Conservation (phyloP, 1,140 invertebrate genomes). For the Drosophila chauvacae region DNA sequence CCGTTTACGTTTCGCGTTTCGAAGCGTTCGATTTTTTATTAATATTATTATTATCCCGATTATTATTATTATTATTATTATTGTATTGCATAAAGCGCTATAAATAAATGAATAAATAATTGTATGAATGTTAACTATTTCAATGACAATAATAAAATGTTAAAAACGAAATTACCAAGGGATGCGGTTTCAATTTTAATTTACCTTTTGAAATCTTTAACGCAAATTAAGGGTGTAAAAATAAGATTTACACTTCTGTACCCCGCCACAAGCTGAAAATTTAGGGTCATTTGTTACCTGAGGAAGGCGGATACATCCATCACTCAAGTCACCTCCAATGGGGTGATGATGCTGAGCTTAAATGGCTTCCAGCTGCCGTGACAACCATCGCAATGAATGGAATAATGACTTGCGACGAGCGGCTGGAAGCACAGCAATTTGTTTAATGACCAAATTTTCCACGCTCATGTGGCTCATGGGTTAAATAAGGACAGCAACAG, state of each 20-base stretch:
- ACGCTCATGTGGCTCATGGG: not conserved
- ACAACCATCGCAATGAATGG: slow-evolving; percentile 5
- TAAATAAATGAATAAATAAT: slow-evolving; percentile 70
- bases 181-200: slow-evolving; percentile 1
- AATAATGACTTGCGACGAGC: not conserved
- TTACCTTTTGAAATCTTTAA: not conserved
- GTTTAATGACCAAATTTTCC: not conserved
- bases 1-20: slow-evolving; percentile 7
- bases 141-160: slow-evolving; percentile 82
- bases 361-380: slow-evolving; percentile 26
- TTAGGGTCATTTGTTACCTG: not conserved
- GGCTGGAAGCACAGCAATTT: not conserved
- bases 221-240: no score
- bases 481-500: not conserved
- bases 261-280: not conserved
- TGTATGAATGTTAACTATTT: slow-evolving; percentile 82
- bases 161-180: slow-evolving; percentile 47
- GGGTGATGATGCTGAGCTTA: slow-evolving; percentile 6
- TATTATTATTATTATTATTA: slow-evolving; percentile 35
- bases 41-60: slow-evolving; percentile 29
- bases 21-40: slow-evolving; percentile 21
- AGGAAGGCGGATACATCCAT: no score
- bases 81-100: slow-evolving; percentile 68
- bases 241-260: not conserved
- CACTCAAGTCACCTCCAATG: slow-evolving; percentile 5